Base-by-base conservation (phyloP, 2,113 vertebrate species). In the Ophiodon elongatus region DNA sequence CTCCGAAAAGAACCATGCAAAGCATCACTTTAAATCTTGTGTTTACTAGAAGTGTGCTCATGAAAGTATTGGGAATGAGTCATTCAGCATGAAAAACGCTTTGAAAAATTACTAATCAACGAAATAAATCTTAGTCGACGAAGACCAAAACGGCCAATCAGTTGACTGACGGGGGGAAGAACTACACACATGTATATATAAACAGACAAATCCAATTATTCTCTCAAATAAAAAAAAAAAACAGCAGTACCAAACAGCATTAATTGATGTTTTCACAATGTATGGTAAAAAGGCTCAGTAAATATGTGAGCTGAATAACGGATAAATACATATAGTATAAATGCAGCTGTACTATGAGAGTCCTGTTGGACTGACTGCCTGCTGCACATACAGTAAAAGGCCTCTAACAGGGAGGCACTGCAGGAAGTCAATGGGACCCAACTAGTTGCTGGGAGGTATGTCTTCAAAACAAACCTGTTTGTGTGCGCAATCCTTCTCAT, bases 381-480 rank as follows among this genome's bases (percentile, higher is more conserved):
- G 27, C 21, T 76, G 63, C 31, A 68, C 33, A 29, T 7, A 13
- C 19, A 69, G 27, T 31, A 27, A 57, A 69, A 52, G 15, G 17
- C 14, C 1, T 9, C 39, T 62, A 59, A 67, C 11, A 39, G n/a
- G 35, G 69, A 56, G 54, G 35, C 74, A 21, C 1, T 25, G 71
- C 54, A 72, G 63, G 27, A 59, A 59, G 50, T 79, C 37, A 67
- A 1, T n/a, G 6, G 6, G 9, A 75, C 76, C 29, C 9, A 41
- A 31, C 43, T 31, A 10, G 52, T 76, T 80, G 65, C 66, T 76
- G 3, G 47, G 76, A 70, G 45, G 35, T n/a, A n/a, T 14, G 31
- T 70, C 29, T 64, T 79, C 56, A 81, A 79, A 86, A 84, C 83
- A 84, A 79, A 82, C 67, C 21, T 37, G 35, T 59, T 21, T 69